Percentiles rank a stretch among this genome's conserved stretches.
phyloP scores from a whole-genome alignment of 2,797 vertebrate species.

The Xenentodon cancila region DNA sequence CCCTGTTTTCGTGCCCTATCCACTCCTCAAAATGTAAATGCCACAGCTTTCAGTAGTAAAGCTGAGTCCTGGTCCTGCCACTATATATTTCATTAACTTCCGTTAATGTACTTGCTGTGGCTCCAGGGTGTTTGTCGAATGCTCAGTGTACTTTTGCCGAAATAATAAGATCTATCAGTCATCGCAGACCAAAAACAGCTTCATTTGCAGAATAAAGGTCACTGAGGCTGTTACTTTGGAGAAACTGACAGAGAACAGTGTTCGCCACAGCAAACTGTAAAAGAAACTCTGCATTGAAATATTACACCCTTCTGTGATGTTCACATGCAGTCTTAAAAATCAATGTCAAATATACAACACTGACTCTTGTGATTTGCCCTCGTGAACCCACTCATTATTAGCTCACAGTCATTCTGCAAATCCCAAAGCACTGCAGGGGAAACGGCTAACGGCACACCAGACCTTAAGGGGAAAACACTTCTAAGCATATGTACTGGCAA shows the following conservation, averaged over 20 bases:
- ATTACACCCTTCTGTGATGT: conserved; percentile 30
- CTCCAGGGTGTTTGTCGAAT: conserved; percentile 80
- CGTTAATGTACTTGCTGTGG: conserved; percentile 78
- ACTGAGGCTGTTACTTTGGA: conserved; percentile 71
- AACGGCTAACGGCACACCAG: conserved; percentile 5
- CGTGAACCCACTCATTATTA: conserved; percentile 41
- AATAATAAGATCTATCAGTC: conserved; percentile 86
- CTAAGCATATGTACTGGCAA: conserved; percentile 23
- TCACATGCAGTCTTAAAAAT: conserved; percentile 28
- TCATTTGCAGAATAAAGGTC: conserved; percentile 87
- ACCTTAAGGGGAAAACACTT: conserved; percentile 16
- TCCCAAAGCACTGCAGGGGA: conserved; percentile 17
- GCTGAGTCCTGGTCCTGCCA: conserved; percentile 65
- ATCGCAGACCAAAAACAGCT: conserved; percentile 74
- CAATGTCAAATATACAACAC: conserved; percentile 31
- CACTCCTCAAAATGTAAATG: conserved; percentile 69
- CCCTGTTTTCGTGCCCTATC: conserved; percentile 27
- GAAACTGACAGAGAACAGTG: conserved; percentile 56
- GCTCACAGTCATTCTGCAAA: conserved; percentile 10
- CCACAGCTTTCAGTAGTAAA: conserved; percentile 70
- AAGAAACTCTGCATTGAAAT: conserved; percentile 35
- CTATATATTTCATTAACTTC: conserved; percentile 83
- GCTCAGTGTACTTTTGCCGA: conserved; percentile 77
- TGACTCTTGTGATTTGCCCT: conserved; percentile 36
- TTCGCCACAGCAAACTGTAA: conserved; percentile 53